A percentile compares a stretch with the other conserved stretches of the same genome.
Conservation (phyloP, 2,888 invertebrate species). For the Drosophila demipolita region DNA sequence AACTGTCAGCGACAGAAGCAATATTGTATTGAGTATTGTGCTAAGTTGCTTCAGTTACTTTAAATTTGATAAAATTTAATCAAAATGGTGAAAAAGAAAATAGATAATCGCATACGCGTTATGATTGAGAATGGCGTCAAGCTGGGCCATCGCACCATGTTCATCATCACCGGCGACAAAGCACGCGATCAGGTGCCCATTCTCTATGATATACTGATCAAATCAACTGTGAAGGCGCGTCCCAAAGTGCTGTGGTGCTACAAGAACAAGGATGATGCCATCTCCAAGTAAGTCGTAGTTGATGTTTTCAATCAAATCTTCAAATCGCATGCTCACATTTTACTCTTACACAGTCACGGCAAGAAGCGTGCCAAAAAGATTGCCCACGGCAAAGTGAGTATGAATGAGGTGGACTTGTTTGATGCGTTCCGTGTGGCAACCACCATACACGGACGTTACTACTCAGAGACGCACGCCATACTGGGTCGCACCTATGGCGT, state of each 20-base stretch:
- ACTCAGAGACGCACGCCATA: conserved; percentile 98
- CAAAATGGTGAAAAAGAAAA: conserved; percentile 96
- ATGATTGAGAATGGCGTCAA: conserved; percentile 99
- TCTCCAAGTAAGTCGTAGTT: conserved; percentile 88
- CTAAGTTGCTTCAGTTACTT: not conserved
- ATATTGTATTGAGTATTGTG: not conserved
- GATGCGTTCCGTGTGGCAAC: conserved; percentile 98
- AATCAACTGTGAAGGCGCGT: conserved; percentile 95
- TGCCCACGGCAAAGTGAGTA: conserved; percentile 93
- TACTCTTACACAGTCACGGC: conserved; percentile 88
- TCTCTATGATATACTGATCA: conserved; percentile 98
- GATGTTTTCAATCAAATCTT: not conserved
- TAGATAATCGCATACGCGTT: conserved; percentile 97
- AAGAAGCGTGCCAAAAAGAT: conserved; percentile 98
- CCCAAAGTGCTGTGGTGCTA: conserved; percentile 99
- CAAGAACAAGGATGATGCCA: conserved; percentile 95
- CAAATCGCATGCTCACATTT: not conserved
- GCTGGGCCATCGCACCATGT: conserved; percentile 95
- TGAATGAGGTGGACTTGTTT: conserved; percentile 98
- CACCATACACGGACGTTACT: conserved; percentile 98
- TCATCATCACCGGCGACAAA: conserved; percentile 98
- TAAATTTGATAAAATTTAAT: not conserved
- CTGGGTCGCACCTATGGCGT: conserved; percentile 98
- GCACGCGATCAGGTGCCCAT: conserved; percentile 98
- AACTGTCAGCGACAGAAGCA: conserved; percentile 10